Base-by-base conservation (phyloP, 2,113 vertebrate species). In the Sander lucioperca region DNA sequence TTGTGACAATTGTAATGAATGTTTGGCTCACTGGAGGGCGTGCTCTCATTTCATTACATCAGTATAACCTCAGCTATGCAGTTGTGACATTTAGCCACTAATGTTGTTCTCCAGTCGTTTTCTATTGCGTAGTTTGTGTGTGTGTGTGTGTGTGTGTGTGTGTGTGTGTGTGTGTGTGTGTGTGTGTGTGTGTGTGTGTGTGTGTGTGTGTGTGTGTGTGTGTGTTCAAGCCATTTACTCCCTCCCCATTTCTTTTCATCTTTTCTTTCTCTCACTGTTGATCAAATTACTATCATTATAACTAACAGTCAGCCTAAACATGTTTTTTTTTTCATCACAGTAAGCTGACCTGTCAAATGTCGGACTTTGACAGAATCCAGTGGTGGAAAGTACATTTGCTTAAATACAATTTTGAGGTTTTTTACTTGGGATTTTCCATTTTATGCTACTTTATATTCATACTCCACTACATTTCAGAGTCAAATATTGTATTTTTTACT, bases 1-100 rank as follows among this genome's bases (percentile, higher is more conserved):
- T 54, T 58, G 80, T 72, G 53, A 68, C 25, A 63, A 23, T 0
- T 89, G 85, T 73, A 83, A 64, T 86, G 69, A 85, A 43, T 71
- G 33, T 69, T 88, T 58, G 56, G 43, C 77, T 83, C 82, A 77
- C 75, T 85, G 80, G 83, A 86, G 84, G 85, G 82, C 70, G 79
- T 69, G 59, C 82, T 90, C 67, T 85, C 72, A 58, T 61, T 72
- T 61, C 68, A 84, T 30, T 5, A 62, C 67, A 67, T 57, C 21
- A 69, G 57, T 51, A 61, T 81, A 77, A 79, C 47, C 71, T 53
- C 67, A 75, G 14, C 4, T 66, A 61, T 81, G 61, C 68, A 63
- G 25, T 66, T 79, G 48, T 70, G 33, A 57, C 21, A 10, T 66
- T 43, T 61, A 36, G 14, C 62, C 45, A 25, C 9, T 67, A 18